Conservation (phyloP, 2,113 vertebrate species). For the Leptobrachium leishanense region DNA sequence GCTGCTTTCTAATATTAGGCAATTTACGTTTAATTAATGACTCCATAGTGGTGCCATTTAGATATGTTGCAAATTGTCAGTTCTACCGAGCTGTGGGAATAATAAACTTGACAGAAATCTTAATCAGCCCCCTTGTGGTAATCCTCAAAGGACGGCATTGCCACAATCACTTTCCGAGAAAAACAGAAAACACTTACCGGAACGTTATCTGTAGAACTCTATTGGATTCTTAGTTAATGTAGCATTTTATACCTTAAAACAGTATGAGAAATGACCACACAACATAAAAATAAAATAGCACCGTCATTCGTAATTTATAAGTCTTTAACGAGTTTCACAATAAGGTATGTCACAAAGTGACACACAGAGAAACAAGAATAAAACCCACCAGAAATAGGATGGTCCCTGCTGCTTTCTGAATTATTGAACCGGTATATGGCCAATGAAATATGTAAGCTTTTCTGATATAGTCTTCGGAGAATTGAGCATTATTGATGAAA, state of each 20-base stretch:
- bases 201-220: neutral
- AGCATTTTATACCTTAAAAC: slow-evolving; percentile 6
- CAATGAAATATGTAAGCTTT: slow-evolving; percentile 30
- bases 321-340: neutral
- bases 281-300: neutral
- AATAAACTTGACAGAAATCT: slow-evolving; percentile 8
- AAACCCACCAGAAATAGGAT: neutral
- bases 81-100: neutral
- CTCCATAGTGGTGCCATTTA: neutral
- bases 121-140: slow-evolving; percentile 8
- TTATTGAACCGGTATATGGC: slow-evolving; percentile 9
- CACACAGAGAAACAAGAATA: neutral
- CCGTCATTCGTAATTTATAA: slow-evolving; percentile 7
- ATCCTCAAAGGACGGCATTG: neutral
- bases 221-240: neutral
- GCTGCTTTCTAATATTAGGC: neutral
- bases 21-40: slow-evolving; percentile 21
- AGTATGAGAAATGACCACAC: neutral
- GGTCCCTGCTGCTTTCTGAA: slow-evolving; percentile 13
- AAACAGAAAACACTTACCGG: neutral
- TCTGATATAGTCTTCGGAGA: slow-evolving; percentile 17
- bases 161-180: neutral
- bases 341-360: neutral
- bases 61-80: neutral
- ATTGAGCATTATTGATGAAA: slow-evolving; percentile 36